phyloP scores from a whole-genome alignment of 2,888 invertebrate species.

The Trichogramma evanescens region DNA sequence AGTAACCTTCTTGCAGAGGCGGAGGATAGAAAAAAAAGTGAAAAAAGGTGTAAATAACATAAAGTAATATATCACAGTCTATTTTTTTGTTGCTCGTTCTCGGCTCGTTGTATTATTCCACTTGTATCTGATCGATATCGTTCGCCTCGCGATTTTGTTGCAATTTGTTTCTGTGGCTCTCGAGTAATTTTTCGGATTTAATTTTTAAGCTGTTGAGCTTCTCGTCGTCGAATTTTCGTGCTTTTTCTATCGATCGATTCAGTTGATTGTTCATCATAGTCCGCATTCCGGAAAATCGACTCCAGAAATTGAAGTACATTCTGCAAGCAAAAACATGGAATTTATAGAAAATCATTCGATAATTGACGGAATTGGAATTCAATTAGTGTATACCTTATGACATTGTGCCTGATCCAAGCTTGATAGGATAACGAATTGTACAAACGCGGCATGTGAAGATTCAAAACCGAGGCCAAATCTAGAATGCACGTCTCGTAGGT shows the following conservation, averaged over 20 bases:
- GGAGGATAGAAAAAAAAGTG: no score
- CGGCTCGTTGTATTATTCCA: no score
- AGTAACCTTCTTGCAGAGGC: no score
- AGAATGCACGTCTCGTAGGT: conserved; percentile 34
- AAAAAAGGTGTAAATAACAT: no score
- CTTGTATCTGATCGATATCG: no score
- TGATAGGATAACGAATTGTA: conserved; percentile 27
- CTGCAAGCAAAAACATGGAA: conserved; percentile 22
- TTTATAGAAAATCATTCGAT: not conserved
- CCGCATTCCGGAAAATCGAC: conserved; percentile 20
- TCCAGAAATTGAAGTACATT: conserved; percentile 20
- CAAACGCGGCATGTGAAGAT: conserved; percentile 32
- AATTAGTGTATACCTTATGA: conserved; percentile 24
- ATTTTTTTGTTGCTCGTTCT: no score
- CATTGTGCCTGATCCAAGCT: conserved; percentile 24
- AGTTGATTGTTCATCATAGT: conserved; percentile 21
- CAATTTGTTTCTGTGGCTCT: not conserved
- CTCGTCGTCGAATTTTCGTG: conserved; percentile 22
- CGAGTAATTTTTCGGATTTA: conserved; percentile 22
- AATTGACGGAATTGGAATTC: not conserved
- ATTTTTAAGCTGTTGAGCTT: conserved; percentile 23
- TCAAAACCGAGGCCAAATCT: conserved; percentile 35
- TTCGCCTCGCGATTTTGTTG: not conserved
- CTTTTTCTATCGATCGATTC: conserved; percentile 21
- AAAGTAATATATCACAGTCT: no score